Base-by-base conservation (phyloP, 1,140 invertebrate genomes). In the Euborellia annulipes region DNA sequence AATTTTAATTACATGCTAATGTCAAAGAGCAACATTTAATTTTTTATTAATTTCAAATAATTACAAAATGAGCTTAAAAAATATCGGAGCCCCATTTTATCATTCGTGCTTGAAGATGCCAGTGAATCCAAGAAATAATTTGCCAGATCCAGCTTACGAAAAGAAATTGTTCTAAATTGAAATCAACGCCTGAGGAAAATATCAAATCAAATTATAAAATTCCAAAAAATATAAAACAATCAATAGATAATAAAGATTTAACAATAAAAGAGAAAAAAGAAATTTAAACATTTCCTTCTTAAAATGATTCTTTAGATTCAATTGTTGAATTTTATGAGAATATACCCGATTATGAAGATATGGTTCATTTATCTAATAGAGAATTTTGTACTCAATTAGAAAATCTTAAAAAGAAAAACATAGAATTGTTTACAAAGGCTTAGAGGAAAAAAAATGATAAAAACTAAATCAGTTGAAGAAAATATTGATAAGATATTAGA, bases 331-430 rank as follows among this genome's bases (percentile, higher is more conserved):
- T 80, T 58, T 67, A 74, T 27, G 65, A 69, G 22, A 79, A 75
- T 44, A 79, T 80, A 53, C 78, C 78, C 3, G 76, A 79, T 53
- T 80, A 80, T 50, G 69, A 67, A 32, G 76, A 80, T 36, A 63
- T 80, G 11, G 69, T 77, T 56, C 75, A 80, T 63, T 60, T 80
- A 38, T 71, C 76, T 0, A 72, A 73, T 45, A 69, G 70, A 49
- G 76, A 81, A 46, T 80, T 80, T 59, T 73, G 73, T 57, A 70
- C 68, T 16, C 73, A 73, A 22, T 54, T 82, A 18, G 70, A 75
- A 55, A 66, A 65, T 41, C 57, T 80, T n/a, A 72, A 72, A n/a
- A n/a, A 46, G 68, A 77, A 45, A 76, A 73, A 52, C 76, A 78
- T 52, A 67, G 67, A 47, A 55, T 69, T 14, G 67, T 77, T 51